Percentiles rank a stretch among this genome's conserved stretches.
These are phyloP conservation scores for Phodopus roborovskii DNA, from an alignment of 2,113 vertebrate species.

Conservation along the genomic window DNA sequence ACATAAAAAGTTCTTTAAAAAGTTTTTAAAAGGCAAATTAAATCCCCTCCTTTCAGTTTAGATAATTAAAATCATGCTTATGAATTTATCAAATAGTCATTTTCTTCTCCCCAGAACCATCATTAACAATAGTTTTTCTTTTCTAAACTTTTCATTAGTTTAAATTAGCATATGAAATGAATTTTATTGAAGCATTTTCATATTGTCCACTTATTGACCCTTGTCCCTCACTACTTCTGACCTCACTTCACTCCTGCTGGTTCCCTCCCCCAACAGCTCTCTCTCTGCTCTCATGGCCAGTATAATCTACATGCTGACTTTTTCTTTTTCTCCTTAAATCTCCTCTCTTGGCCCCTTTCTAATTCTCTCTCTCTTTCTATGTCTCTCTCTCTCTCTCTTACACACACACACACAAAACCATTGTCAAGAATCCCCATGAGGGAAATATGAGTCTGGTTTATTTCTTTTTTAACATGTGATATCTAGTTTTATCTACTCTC, in stretches of 20 bases:
- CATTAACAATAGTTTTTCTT: neutral
- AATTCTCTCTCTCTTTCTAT: neutral
- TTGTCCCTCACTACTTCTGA: neutral
- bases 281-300: neutral
- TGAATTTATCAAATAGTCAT: conserved; percentile 26
- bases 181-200: neutral
- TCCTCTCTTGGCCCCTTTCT: neutral
- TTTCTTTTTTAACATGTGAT: neutral
- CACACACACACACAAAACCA: neutral
- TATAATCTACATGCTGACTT: neutral
- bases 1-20: neutral
- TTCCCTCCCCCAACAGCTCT: neutral
- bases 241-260: too few species aligned
- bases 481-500: neutral
- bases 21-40: conserved; percentile 2
- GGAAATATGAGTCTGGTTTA: neutral
- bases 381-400: neutral
- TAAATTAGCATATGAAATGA: neutral
- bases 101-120: neutral
- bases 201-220: neutral
- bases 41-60: conserved; percentile 34
- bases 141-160: neutral
- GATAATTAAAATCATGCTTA: conserved; percentile 52
- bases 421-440: neutral
- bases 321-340: neutral